phyloP scores from a whole-genome alignment of 2,888 invertebrate species.

The Laothoe populi region DNA sequence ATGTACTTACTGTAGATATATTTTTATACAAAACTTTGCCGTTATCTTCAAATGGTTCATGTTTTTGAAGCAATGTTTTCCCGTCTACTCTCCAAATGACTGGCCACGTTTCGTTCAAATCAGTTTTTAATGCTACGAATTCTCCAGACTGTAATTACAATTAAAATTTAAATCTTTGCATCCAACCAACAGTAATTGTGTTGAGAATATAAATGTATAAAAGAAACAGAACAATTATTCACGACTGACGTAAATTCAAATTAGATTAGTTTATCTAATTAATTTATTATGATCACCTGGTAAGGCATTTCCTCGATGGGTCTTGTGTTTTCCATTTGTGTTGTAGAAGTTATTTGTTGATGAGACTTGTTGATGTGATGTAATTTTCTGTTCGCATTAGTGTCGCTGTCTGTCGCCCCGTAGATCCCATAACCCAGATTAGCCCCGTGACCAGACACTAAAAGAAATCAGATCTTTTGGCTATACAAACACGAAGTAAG shows the following conservation, averaged over 20 bases:
- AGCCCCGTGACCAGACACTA: constrained; percentile 83
- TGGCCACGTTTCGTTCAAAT: constrained; percentile 92
- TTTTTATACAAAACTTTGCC: constrained; percentile 93
- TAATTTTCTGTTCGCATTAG: constrained; percentile 69
- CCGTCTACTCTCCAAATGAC: constrained; percentile 96
- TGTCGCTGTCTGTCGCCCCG: constrained; percentile 71
- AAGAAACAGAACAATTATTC: not conserved
- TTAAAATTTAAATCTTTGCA: constrained; percentile 3
- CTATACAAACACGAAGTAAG: constrained; percentile 23
- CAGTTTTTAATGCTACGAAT: constrained; percentile 94
- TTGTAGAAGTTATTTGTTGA: constrained; percentile 78
- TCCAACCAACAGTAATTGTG: not conserved
- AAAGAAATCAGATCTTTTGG: constrained; percentile 45
- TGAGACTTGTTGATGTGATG: constrained; percentile 75
- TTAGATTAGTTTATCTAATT: constrained; percentile 18
- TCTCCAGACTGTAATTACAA: constrained; percentile 89
- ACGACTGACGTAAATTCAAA: not conserved
- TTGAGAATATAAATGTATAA: constrained; percentile 3
- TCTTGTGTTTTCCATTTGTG: constrained; percentile 68
- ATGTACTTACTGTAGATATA: constrained; percentile 91
- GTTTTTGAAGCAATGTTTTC: constrained; percentile 92
- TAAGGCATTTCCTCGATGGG: constrained; percentile 85
- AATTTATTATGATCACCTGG: constrained; percentile 69
- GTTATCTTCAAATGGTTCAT: constrained; percentile 92
- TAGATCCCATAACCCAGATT: constrained; percentile 86